Base-by-base conservation (phyloP, 2,797 vertebrate genomes). In the Melanotaenia pygmaea region DNA sequence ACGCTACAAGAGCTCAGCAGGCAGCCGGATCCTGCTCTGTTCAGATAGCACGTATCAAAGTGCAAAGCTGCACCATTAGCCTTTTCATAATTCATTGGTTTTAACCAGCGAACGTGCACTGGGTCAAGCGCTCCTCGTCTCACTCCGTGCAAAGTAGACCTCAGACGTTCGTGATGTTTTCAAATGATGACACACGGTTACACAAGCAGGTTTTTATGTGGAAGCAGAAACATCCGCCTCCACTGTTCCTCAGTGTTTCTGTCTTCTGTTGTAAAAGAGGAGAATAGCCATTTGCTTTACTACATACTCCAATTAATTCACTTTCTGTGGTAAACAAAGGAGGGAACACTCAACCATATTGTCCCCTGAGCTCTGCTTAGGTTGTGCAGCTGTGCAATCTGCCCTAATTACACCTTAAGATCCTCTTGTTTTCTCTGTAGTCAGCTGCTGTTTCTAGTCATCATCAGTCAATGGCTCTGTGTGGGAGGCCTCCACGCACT, bases 341-440 rank as follows among this genome's bases (percentile, higher is more conserved):
- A 66, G 70, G 70, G 70, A 86, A 84, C 81, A 76, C 77, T 90
- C 79, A 74, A 89, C 88, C 78, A 78, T 70, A 76, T 71, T 72
- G 82, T 88, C 83, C 76, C 84, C 59, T 24, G 88, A 88, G 86
- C 77, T 87, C 77, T 75, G 64, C 79, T 72, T 54, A 77, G 84
- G 86, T 80, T 73, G 74, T 76, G 81, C 64, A 40, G 80, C 81
- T 84, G 67, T 79, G 69, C 86, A 81, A 88, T 85, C 70, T 67
- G 75, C 67, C 83, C 86, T 90, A 92, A 91, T 91, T 89, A 88
- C 86, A 77, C 85, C 87, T 82, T 86, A 82, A 90, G 86, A 80
- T 81, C 58, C 74, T 84, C 81, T 82, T 88, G 82, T 89, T 85
- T 85, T 84, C 76, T 82, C 72, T 81, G 78, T 76, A 77, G 77